Base-by-base conservation (phyloP, 1,140 invertebrate genomes). In the Coelopa frigida region DNA sequence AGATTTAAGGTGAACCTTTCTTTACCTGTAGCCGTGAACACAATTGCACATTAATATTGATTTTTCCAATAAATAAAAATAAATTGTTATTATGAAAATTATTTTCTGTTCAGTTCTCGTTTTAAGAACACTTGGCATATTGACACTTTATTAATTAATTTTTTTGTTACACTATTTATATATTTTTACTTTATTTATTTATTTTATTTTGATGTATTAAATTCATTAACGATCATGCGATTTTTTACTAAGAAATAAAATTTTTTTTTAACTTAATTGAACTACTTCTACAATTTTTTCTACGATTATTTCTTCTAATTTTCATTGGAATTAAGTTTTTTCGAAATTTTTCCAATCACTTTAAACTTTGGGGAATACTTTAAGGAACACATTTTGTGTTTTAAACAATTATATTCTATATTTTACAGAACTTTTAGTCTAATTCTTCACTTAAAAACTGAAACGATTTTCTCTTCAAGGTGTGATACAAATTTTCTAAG, bases 1-100 rank as follows among this genome's bases (percentile, higher is more conserved):
- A n/a, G n/a, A n/a, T 41, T 43, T 49, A 6, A 51, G n/a, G n/a
- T n/a, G n/a, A n/a, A n/a, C n/a, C n/a, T n/a, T n/a, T n/a, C n/a
- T n/a, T 26, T 58, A 66, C 62, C 62, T 66, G 51, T 56, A 66
- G 51, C 62, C 62, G 51, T 66, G 62, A 66, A 66, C 62, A 66
- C 62, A 66, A 57, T 66, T 52, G 49, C 62, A 65, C 51, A 48
- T 54, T 50, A 59, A 54, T 55, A 66, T 66, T 57, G 62, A 66
- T 62, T 62, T 64, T 56, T 66, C 59, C 48, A 65, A 46, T 51
- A 58, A 44, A 46, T 56, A 57, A 53, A 62, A 50, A 46, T 57
- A 55, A 32, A 66, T 55, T 48, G 52, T 53, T 36, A 63, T 23
- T 46, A 54, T 52, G 49, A 66, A 39, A 26, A 66, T 39, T 37